Conservation (phyloP, 2,888 invertebrate species). For the Scaptodrosophila latifasciaeformis region DNA sequence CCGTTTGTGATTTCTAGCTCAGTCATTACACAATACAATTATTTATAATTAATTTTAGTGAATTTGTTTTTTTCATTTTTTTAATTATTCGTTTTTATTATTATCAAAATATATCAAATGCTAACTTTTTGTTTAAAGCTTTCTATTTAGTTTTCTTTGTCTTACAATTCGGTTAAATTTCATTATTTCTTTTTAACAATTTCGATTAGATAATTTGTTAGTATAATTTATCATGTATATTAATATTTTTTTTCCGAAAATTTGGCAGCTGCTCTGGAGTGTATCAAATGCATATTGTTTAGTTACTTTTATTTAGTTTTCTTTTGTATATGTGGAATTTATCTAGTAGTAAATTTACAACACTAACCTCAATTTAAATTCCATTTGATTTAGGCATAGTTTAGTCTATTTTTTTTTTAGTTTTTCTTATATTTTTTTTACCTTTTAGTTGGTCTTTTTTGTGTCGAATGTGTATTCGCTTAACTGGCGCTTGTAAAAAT, state of each 20-base stretch:
- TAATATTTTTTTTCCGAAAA: conserved; percentile 28
- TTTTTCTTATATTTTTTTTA: conserved; percentile 12
- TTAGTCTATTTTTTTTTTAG: conserved; percentile 11
- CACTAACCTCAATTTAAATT: conserved; percentile 24
- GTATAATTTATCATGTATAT: too few species aligned
- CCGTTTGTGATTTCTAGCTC: conserved; percentile 20
- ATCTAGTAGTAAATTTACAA: conserved; percentile 43
- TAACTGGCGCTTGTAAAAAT: conserved; percentile 12
- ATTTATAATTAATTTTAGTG: conserved; percentile 43
- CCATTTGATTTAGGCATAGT: conserved; percentile 4
- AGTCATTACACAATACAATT: conserved; percentile 47
- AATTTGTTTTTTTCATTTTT: conserved; percentile 8
- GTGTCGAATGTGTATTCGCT: conserved; percentile 23
- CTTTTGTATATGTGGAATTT: conserved; percentile 37
- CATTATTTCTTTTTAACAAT: conserved; percentile 17
- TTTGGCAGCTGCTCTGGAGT: conserved; percentile 54
- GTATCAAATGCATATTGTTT: conserved; percentile 27
- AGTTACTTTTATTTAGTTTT: conserved; percentile 13
- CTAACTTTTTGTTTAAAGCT: conserved; percentile 61
- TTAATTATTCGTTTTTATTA: conserved; percentile 14
- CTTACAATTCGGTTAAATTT: conserved; percentile 37
- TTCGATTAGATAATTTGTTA: too few species aligned
- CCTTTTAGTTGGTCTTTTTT: conserved; percentile 2
- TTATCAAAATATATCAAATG: conserved; percentile 64
- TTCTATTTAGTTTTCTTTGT: conserved; percentile 57